Evolutionary conservation across 2,113 vertebrate species (phyloP).

Genomic region (Mirza zaza): DNA sequence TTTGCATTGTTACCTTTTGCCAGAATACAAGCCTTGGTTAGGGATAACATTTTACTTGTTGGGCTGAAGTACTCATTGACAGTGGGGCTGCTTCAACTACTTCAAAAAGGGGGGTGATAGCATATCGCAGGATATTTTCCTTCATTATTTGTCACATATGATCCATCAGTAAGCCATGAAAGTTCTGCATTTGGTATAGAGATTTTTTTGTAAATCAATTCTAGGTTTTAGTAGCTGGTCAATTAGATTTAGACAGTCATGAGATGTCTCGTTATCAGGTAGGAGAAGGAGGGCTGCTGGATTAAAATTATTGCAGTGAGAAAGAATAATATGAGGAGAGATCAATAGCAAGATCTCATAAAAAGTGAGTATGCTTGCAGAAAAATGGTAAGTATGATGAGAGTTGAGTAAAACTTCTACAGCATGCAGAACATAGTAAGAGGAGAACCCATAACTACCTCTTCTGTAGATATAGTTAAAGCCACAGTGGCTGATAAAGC

Average conservation of each 20-base stretch:
- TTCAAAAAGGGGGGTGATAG: not conserved
- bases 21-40: too few relatives aligned
- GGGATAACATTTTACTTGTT: too few relatives aligned
- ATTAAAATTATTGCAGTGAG: not conserved
- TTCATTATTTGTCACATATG: not conserved
- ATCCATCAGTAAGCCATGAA: not conserved
- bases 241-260: not conserved
- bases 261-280: not conserved
- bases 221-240: not conserved
- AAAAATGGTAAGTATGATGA: not conserved
- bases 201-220: not conserved
- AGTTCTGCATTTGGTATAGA: not conserved
- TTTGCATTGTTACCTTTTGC: too few relatives aligned
- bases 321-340: not conserved
- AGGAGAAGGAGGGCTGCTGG: not conserved
- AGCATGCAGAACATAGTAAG: not conserved
- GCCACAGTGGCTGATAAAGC: too few relatives aligned
- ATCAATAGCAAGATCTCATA: not conserved
- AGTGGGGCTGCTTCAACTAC: not conserved
- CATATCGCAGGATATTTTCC: not conserved
- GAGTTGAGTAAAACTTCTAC: not conserved
- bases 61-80: too few relatives aligned
- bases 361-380: not conserved
- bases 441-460: not conserved
- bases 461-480: not conserved